These are phyloP conservation scores for Lanistes nyassanus DNA, from an alignment of 1,140 invertebrate genomes.

Conservation along the genomic window DNA sequence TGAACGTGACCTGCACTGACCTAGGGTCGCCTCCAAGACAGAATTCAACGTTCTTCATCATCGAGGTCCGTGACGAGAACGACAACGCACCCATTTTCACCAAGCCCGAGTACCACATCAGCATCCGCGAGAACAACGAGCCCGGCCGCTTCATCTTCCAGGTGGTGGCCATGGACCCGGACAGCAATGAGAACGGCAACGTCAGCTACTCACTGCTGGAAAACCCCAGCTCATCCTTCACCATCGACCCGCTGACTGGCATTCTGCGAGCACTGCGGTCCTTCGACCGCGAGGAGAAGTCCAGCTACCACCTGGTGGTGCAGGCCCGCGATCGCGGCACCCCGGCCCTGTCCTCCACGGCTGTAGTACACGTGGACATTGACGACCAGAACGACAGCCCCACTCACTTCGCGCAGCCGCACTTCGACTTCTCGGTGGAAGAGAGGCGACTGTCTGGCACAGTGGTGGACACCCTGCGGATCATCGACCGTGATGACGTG, in stretches of 20 bases:
- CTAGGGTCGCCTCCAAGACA: conserved; percentile 77
- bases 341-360: conserved; percentile 68
- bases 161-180: conserved; percentile 73
- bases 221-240: conserved; percentile 66
- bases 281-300: conserved; percentile 48
- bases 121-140: conserved; percentile 88
- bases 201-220: conserved; percentile 80
- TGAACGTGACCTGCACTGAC: conserved; percentile 72
- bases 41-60: conserved; percentile 90
- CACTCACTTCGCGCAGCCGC: conserved; percentile 32
- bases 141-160: conserved; percentile 84
- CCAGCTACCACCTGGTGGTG: conserved; percentile 46
- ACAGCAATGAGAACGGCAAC: conserved; percentile 56
- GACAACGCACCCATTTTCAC: conserved; percentile 66
- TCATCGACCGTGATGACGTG: conserved; percentile 27
- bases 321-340: conserved; percentile 45
- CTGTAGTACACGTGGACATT: conserved; percentile 27
- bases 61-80: conserved; percentile 76
- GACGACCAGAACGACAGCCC: conserved; percentile 38
- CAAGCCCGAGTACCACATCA: conserved; percentile 67
- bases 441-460: conserved; percentile 31
- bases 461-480: conserved; percentile 23
- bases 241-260: conserved; percentile 44
- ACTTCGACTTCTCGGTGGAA: conserved; percentile 34
- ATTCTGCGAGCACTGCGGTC: conserved; percentile 41